phyloP scores from a whole-genome alignment of 37 sponge, comb jelly and placozoan genomes.

The Ephydatia muelleri region DNA sequence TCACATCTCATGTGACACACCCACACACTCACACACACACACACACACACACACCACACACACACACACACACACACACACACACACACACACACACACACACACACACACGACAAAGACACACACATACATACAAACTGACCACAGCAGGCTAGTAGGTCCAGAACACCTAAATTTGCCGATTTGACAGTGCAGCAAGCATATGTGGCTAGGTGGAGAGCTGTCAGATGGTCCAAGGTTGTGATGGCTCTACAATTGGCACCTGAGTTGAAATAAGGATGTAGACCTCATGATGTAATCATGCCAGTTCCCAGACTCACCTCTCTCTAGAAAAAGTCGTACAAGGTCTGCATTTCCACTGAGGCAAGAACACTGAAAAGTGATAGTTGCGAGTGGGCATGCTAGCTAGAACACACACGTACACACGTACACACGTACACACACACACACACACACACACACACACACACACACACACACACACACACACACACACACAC shows the following conservation, averaged over 20 bases:
- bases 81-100: neutral
- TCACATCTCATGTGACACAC: neutral
- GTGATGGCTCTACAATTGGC: neutral
- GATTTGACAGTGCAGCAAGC: constrained; percentile 27
- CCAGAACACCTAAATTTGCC: neutral
- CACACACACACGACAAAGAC: neutral
- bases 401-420: neutral
- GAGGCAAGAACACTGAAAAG: neutral
- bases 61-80: neutral
- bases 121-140: too few relatives aligned
- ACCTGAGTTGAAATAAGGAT: neutral
- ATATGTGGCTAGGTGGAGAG: constrained; percentile 25
- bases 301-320: neutral
- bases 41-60: neutral
- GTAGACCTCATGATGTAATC: neutral
- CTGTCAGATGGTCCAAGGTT: neutral
- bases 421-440: neutral
- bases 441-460: neutral
- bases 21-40: neutral
- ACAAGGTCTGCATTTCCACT: neutral
- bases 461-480: neutral
- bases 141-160: neutral
- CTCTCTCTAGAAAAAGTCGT: neutral
- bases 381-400: neutral
- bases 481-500: neutral